Evolutionary conservation across 1,140 invertebrate genomes (phyloP).

Genomic region (Ladona fulva): DNA sequence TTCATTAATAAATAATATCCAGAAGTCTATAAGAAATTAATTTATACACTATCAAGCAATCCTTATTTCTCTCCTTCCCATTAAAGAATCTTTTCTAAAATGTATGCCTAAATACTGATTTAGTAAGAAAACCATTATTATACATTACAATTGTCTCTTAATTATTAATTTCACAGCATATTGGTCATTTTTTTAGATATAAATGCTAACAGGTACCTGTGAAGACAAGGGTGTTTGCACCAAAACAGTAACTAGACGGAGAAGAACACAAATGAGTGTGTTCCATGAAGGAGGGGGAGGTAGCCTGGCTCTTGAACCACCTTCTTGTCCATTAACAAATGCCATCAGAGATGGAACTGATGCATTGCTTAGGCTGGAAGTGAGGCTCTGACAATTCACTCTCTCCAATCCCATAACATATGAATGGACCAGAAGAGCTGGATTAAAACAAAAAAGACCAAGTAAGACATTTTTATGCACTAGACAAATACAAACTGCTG

Average conservation of each 20-base stretch:
- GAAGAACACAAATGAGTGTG: constrained; percentile 54
- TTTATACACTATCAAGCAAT: too few species aligned
- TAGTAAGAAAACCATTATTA: too few species aligned
- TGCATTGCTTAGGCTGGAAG: constrained; percentile 10
- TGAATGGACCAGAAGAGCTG: constrained; percentile 45
- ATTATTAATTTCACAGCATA: too few species aligned
- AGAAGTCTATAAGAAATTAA: too few species aligned
- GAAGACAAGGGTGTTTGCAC: constrained; percentile 54
- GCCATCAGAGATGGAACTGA: constrained; percentile 20
- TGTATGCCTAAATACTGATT: too few species aligned
- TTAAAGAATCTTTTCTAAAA: too few species aligned
- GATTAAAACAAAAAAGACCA: neutral
- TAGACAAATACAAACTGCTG: too few species aligned
- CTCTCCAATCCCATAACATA: constrained; percentile 50
- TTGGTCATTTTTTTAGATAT: too few species aligned
- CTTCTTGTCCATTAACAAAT: neutral
- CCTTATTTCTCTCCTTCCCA: too few species aligned
- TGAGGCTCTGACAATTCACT: constrained; percentile 42
- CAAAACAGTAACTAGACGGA: constrained; percentile 58
- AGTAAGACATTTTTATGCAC: too few species aligned
- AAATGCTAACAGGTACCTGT: constrained; percentile 24
- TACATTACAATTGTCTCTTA: too few species aligned
- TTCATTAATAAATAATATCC: too few species aligned
- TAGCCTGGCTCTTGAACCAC: constrained; percentile 48
- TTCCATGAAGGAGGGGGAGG: constrained; percentile 59